Evolutionary conservation across 2,113 vertebrate genomes (phyloP), one percentile per base, ranked within the genome.

Genomic region (Rhabdomys dilectus): DNA sequence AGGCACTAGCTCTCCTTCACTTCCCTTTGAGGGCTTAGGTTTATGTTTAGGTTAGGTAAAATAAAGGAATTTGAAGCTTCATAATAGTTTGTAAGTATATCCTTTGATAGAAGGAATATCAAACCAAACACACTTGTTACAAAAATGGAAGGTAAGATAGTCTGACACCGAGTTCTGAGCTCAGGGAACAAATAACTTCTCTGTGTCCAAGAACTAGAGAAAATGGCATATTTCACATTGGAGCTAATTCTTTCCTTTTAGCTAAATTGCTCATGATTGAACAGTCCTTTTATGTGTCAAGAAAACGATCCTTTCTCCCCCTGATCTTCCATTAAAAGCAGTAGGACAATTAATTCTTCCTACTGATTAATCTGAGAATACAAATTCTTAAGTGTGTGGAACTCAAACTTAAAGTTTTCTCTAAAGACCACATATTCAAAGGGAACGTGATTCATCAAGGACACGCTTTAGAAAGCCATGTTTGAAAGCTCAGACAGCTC

Each of bases 221-320:
- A 89, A 97, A 94, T 93, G 53, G 87, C 73, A 75, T 84, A 48
- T 88, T 96, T 90, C 53, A 90, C 90, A 91, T 94, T 7, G 7
- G 53, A 90, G 31, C 58, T 90, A 93, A 93, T 93, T 78, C 26
- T 92, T 96, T 95, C 56, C 22, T 75, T 70, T 93, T 42, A 84
- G 39, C 82, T 73, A 88, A 96, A 89, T 96, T 94, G 66, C 77
- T 95, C 58, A 31, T 92, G 80, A 93, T 72, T 92, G 48, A 90
- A 84, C 78, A 34, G 21, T 68, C 15, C 53, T 95, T 96, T 93
- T 45, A 84, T 86, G 42, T 78, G 36, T 80, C 88, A 92, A 92
- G 53, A 95, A 93, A 95, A 93, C 72, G 56, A 80, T 81, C 48
- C 24, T 82, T 48, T 89, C 19, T 84, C 22, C 60, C 45, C 64